Conservation (phyloP, 2,888 invertebrate species). For the Acanthosepion pharaonis region DNA sequence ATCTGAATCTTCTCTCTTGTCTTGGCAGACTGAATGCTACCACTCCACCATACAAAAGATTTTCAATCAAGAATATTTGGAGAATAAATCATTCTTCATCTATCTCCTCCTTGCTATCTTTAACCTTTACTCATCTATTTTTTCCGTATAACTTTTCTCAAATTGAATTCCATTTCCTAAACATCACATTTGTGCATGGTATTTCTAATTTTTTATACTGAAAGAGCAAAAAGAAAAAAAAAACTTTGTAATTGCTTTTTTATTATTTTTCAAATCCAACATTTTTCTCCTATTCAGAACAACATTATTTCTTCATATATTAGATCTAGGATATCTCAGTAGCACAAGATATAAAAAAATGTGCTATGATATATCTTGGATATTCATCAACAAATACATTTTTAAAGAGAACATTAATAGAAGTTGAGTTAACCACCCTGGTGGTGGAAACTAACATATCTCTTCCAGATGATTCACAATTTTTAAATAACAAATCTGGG, state of each 20-base stretch:
- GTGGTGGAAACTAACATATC: constrained; percentile 33
- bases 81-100: constrained; percentile 18
- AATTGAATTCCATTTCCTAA: neutral
- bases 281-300: neutral
- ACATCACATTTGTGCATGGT: constrained; percentile 16
- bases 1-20: neutral
- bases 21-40: constrained; percentile 2
- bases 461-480: constrained; percentile 18
- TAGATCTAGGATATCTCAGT: neutral
- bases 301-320: neutral
- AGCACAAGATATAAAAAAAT: neutral
- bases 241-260: constrained; percentile 33
- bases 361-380: neutral
- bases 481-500: neutral
- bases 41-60: constrained; percentile 20
- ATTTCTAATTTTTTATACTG: constrained; percentile 18
- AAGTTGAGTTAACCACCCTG: neutral
- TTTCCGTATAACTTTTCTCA: neutral
- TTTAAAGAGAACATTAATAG: neutral
- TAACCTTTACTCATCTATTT: neutral
- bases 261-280: constrained; percentile 24
- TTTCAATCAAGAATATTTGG: neutral
- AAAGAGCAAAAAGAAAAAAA: neutral
- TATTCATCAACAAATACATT: neutral
- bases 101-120: neutral